These are phyloP conservation scores for Danio aesculapii DNA, from an alignment of 2,797 vertebrate species.

Conservation along the genomic window DNA sequence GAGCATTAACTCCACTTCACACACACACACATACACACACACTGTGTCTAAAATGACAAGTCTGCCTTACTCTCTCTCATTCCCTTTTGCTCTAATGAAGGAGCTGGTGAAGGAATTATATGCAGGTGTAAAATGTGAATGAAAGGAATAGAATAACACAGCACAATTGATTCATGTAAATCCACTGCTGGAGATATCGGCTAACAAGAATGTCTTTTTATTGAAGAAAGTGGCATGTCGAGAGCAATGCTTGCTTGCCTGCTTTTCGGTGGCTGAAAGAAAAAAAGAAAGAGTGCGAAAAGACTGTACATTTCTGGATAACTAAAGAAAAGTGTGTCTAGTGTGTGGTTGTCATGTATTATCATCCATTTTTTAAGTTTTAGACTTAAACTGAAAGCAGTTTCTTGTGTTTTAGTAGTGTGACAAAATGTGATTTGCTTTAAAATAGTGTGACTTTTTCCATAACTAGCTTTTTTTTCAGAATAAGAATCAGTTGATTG, in stretches of 20 bases:
- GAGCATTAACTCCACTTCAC: slow-evolving; percentile 43
- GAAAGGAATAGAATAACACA: slow-evolving; percentile 22
- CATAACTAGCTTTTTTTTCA: background rate
- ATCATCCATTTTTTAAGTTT: background rate
- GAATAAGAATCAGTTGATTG: no score
- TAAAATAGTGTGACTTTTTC: background rate
- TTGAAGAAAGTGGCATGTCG: slow-evolving; percentile 26
- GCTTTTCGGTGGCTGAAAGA: slow-evolving; percentile 6
- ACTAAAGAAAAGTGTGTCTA: background rate
- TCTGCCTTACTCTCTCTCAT: slow-evolving; percentile 1
- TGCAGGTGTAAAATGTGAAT: slow-evolving; percentile 45
- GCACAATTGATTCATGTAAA: slow-evolving; percentile 46
- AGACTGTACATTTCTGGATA: background rate
- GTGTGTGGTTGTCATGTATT: background rate
- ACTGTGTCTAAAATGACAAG: slow-evolving; percentile 15
- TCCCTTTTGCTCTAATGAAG: slow-evolving; percentile 25
- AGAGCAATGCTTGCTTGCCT: slow-evolving; percentile 20
- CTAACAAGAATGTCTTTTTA: slow-evolving; percentile 37
- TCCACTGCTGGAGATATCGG: slow-evolving; percentile 8
- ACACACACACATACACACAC: slow-evolving; percentile 23
- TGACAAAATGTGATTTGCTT: background rate
- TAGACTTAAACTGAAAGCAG: background rate
- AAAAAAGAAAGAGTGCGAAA: slow-evolving; percentile 17
- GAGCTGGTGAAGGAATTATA: slow-evolving; percentile 28
- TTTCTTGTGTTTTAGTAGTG: background rate